These are phyloP conservation scores for Boulengeromyrus knoepffleri DNA, from an alignment of 2,113 vertebrate species.

Conservation along the genomic window DNA sequence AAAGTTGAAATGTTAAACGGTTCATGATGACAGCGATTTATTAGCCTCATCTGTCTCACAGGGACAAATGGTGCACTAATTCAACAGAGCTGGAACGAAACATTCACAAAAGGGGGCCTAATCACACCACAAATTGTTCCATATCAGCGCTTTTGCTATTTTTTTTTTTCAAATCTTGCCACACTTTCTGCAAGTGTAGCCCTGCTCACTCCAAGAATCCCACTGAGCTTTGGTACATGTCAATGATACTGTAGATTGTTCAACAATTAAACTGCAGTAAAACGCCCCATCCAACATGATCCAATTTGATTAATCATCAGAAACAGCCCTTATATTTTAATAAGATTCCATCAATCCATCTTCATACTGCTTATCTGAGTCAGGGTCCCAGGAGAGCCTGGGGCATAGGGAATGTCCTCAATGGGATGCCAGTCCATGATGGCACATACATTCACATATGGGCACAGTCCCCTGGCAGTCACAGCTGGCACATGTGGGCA, in stretches of 20 bases:
- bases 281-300: background rate
- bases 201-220: background rate
- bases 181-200: background rate
- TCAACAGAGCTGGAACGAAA: constrained; percentile 32
- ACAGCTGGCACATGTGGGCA: background rate
- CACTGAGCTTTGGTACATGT: background rate
- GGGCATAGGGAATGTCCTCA: background rate
- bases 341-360: background rate
- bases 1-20: constrained; percentile 28
- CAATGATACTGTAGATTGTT: background rate
- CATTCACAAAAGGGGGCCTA: constrained; percentile 20
- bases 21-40: constrained; percentile 26
- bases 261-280: background rate
- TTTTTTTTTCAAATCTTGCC: background rate
- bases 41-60: constrained; percentile 19
- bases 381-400: background rate
- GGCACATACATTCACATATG: background rate
- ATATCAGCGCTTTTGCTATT: constrained; percentile 11
- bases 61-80: constrained; percentile 15
- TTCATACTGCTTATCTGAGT: background rate
- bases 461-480: background rate
- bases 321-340: background rate
- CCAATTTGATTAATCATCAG: background rate
- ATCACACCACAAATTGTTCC: constrained; percentile 15
- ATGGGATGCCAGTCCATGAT: background rate